Conservation (phyloP, 2,113 vertebrate genomes). For the Callaeas wilsoni region DNA sequence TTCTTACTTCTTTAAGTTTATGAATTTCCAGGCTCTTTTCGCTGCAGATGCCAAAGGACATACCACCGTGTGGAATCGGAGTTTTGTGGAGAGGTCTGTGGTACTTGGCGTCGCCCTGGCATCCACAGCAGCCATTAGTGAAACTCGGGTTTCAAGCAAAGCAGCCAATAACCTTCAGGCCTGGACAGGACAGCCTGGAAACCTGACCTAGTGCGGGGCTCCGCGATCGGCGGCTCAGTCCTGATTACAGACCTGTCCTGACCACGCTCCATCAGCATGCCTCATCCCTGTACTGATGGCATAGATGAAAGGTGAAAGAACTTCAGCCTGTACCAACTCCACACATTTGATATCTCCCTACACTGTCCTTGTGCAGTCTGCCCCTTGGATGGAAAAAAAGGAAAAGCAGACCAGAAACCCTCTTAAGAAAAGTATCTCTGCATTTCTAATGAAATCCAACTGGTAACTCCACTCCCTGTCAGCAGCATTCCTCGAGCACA, state of each 20-base stretch:
- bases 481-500: background rate
- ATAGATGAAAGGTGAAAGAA: background rate
- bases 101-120: rapidly evolving
- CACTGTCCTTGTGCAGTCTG: background rate
- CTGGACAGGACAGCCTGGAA: background rate
- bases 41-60: background rate
- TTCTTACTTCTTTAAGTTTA: background rate
- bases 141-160: background rate
- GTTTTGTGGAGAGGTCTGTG: background rate
- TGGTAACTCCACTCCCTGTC: background rate
- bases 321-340: background rate
- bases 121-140: background rate
- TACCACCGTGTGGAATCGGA: rapidly evolving
- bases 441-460: background rate
- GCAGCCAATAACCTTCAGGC: background rate
- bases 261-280: background rate
- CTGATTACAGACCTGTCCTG: background rate
- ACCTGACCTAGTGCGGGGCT: background rate
- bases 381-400: background rate
- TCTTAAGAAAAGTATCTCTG: background rate
- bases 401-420: background rate
- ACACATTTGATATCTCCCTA: too few relatives aligned
- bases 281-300: background rate
- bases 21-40: background rate
- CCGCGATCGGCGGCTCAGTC: rapidly evolving